Conservation (phyloP, 2,797 vertebrate species). For the Peromyscus aztecus region DNA sequence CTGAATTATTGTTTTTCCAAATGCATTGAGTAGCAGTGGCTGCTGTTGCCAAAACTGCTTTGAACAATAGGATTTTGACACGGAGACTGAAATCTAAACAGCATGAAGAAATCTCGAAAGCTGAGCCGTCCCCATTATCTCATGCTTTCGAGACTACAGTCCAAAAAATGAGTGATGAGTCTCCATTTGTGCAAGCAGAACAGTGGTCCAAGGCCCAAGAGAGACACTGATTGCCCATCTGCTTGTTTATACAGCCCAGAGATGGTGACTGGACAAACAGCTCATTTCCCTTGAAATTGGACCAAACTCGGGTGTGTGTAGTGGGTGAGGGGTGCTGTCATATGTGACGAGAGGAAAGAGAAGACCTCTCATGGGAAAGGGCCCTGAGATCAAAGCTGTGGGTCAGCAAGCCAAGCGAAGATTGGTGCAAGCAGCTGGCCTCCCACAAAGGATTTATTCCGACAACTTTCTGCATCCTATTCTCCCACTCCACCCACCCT, state of each 20-base stretch:
- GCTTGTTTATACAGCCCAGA: constrained; percentile 81
- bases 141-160: constrained; percentile 60
- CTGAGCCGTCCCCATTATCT: constrained; percentile 77
- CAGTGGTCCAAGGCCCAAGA: constrained; percentile 61
- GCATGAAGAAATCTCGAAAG: constrained; percentile 79
- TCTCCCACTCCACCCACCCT: neutral
- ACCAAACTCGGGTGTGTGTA: constrained; percentile 59
- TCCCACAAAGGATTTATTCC: neutral
- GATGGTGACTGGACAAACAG: constrained; percentile 79
- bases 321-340: constrained; percentile 24
- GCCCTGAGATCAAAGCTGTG: constrained; percentile 69
- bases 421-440: neutral
- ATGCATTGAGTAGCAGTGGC: constrained; percentile 55
- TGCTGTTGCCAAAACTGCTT: constrained; percentile 64
- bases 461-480: neutral
- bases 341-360: constrained; percentile 45
- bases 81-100: constrained; percentile 78
- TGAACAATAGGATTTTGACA: constrained; percentile 80
- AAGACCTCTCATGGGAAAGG: constrained; percentile 59
- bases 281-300: constrained; percentile 80
- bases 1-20: constrained; percentile 57
- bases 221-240: constrained; percentile 72
- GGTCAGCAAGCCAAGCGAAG: neutral
- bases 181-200: constrained; percentile 71
- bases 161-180: constrained; percentile 79